Percentiles rank a stretch among this genome's conserved stretches.
These are phyloP conservation scores for Pedetes capensis DNA, from an alignment of 2,113 vertebrate species.

Conservation along the genomic window DNA sequence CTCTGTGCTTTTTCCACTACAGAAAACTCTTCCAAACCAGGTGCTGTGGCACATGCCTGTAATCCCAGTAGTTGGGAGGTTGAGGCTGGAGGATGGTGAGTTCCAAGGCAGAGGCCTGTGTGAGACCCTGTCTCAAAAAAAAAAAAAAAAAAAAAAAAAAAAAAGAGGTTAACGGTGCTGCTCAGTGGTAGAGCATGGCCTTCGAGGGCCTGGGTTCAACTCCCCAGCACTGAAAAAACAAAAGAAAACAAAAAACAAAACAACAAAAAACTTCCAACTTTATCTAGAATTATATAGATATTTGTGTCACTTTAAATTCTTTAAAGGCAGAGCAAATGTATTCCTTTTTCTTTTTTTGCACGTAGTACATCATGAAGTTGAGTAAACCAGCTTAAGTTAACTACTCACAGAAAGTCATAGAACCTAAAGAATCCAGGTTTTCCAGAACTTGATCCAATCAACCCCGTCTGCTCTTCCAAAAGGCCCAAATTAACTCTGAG, in stretches of 20 bases:
- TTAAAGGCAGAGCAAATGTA: neutral
- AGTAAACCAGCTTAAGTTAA: slow-evolving; percentile 15
- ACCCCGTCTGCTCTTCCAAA: fast-evolving
- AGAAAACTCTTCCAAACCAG: slow-evolving; percentile 27
- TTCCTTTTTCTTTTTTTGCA: neutral
- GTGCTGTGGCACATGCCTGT: too few species aligned
- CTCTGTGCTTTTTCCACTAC: neutral
- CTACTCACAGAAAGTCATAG: neutral
- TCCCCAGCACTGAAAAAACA: too few species aligned
- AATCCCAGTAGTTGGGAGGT: too few species aligned
- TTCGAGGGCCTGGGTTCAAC: too few species aligned
- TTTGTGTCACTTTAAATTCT: neutral
- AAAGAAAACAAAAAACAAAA: too few species aligned
- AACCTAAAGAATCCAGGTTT: neutral
- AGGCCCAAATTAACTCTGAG: neutral
- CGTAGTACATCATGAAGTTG: neutral
- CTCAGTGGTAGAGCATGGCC: too few species aligned
- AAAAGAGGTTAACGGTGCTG: too few species aligned
- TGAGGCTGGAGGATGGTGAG: too few species aligned
- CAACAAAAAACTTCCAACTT: too few species aligned
- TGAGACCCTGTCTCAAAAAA: too few species aligned
- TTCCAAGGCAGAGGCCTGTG: too few species aligned
- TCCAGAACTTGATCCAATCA: neutral
- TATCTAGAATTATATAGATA: neutral
- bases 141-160: too few species aligned